These are phyloP conservation scores for Vanessa atalanta DNA, from an alignment of 1,140 invertebrate species.

Conservation along the genomic window DNA sequence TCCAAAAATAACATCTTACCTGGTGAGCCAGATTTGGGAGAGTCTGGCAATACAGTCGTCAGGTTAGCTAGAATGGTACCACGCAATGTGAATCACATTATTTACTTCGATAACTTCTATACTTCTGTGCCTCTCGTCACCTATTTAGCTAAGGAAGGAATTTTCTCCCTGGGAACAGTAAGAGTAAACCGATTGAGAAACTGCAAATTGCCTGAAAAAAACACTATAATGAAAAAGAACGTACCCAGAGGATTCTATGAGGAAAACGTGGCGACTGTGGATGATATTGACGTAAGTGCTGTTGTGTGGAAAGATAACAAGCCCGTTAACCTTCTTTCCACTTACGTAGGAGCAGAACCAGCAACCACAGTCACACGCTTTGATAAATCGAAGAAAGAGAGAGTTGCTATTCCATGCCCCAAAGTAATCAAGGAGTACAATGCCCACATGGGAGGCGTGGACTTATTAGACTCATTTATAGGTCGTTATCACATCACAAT, in stretches of 20 bases:
- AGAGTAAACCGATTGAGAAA: constrained; percentile 55
- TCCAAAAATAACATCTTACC: constrained; percentile 42
- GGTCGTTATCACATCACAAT: constrained; percentile 25
- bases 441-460: constrained; percentile 67
- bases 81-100: constrained; percentile 43
- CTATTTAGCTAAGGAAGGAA: constrained; percentile 52
- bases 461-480: constrained; percentile 30
- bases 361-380: constrained; percentile 45
- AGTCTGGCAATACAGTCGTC: constrained; percentile 57
- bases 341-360: constrained; percentile 50
- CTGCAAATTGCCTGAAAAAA: constrained; percentile 52
- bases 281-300: constrained; percentile 50
- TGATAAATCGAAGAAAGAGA: constrained; percentile 47
- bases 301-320: constrained; percentile 53
- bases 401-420: constrained; percentile 69
- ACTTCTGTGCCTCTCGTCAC: constrained; percentile 55
- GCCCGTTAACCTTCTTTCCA: constrained; percentile 49
- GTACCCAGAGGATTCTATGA: constrained; percentile 51
- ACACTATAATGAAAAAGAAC: constrained; percentile 58
- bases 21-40: constrained; percentile 57
- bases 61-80: constrained; percentile 50
- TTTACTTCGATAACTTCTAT: constrained; percentile 61
- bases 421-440: constrained; percentile 77
- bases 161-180: constrained; percentile 62
- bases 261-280: constrained; percentile 49